Conservation (phyloP, 2,113 vertebrate species). For the Pachycephala philippinensis region DNA sequence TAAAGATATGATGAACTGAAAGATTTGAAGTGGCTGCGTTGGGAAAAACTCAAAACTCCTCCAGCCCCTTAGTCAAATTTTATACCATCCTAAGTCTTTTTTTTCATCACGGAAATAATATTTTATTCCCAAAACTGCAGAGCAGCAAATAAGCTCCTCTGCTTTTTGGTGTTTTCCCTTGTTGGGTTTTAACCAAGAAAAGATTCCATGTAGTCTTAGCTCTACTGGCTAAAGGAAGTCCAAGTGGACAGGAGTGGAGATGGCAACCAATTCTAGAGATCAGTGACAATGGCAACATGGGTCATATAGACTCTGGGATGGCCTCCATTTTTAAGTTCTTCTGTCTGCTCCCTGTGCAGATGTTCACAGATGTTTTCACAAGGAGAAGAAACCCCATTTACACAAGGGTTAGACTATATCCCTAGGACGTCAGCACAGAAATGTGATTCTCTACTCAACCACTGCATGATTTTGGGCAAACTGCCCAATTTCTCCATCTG, state of each 20-base stretch:
- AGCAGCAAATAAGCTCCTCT: neutral
- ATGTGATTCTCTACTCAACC: neutral
- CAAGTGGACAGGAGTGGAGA: neutral
- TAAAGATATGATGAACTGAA: neutral
- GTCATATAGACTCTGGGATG: neutral
- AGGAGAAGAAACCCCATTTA: neutral
- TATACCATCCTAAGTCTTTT: neutral
- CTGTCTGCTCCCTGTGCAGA: neutral
- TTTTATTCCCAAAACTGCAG: neutral
- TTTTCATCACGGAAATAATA: neutral
- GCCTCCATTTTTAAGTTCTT: neutral
- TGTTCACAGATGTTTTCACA: neutral
- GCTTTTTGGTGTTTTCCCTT: neutral
- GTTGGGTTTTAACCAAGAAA: neutral
- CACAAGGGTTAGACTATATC: neutral
- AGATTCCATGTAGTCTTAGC: neutral
- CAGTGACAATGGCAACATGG: neutral
- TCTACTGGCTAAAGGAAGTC: neutral
- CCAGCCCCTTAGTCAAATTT: neutral
- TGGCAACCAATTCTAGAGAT: neutral
- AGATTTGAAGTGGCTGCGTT: neutral
- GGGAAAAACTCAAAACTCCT: neutral
- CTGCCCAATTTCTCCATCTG: neutral
- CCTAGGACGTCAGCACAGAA: neutral
- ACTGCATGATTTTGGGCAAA: neutral